These are phyloP conservation scores for Trichogramma pretiosum DNA, from an alignment of 1,140 invertebrate genomes.

Conservation along the genomic window DNA sequence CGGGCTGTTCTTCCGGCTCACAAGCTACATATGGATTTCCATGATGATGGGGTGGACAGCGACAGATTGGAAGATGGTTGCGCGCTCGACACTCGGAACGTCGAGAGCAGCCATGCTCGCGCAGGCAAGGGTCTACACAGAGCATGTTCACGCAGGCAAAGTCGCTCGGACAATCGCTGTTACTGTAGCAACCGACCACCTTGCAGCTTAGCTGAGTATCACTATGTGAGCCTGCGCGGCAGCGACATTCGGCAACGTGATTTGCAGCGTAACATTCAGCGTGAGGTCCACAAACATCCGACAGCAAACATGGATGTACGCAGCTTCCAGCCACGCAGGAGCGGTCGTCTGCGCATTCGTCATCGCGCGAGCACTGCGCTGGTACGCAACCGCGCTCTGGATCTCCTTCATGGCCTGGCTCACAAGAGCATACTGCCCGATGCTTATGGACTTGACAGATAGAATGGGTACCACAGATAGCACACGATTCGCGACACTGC, in stretches of 20 bases:
- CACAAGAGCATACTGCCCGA: conserved; percentile 75
- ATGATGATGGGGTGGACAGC: conserved; percentile 60
- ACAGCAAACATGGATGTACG: conserved; percentile 69
- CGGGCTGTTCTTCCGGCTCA: conserved; percentile 57
- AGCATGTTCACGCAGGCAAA: conserved; percentile 76
- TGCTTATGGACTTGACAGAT: conserved; percentile 75
- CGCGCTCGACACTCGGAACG: conserved; percentile 69
- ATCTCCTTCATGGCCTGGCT: conserved; percentile 74
- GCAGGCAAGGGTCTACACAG: conserved; percentile 77
- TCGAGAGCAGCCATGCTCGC: conserved; percentile 66
- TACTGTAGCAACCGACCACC: conserved; percentile 76
- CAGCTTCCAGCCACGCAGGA: conserved; percentile 78
- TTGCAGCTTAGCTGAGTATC: conserved; percentile 68
- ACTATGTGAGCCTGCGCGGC: conserved; percentile 69
- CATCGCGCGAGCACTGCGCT: conserved; percentile 68
- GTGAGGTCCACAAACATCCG: conserved; percentile 70
- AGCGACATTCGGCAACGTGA: conserved; percentile 70
- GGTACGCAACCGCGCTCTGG: conserved; percentile 69
- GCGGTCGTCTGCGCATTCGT: conserved; percentile 69
- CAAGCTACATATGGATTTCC: conserved; percentile 80
- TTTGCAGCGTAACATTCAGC: conserved; percentile 72
- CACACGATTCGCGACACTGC: conserved; percentile 77
- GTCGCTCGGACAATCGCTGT: conserved; percentile 78
- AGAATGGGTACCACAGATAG: conserved; percentile 77
- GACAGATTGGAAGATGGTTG: conserved; percentile 74